Evolutionary conservation across 2,113 vertebrate species (phyloP).

Genomic region (Rynchops niger): DNA sequence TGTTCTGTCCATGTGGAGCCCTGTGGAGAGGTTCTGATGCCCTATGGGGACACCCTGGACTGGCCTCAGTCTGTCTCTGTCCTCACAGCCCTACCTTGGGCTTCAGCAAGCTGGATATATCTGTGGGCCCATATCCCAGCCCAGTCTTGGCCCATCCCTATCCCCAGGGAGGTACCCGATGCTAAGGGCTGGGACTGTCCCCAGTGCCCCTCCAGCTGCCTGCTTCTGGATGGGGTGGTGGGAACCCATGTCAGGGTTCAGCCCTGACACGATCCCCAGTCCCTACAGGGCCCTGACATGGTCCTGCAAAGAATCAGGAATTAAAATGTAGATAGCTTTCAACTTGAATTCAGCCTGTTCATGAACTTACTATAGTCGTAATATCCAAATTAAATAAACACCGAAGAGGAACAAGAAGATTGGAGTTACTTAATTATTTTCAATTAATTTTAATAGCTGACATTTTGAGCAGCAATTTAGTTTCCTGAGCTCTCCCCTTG

Average conservation of each 20-base stretch:
- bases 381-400: slow-evolving; percentile 32
- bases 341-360: background rate
- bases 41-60: no score
- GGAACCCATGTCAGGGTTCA: background rate
- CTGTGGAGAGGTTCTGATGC: accelerated
- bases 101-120: accelerated
- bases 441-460: slow-evolving; percentile 56
- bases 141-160: accelerated
- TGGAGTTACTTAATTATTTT: slow-evolving; percentile 24
- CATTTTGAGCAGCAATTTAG: slow-evolving; percentile 1
- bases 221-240: accelerated
- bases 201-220: accelerated
- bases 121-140: accelerated
- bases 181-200: background rate
- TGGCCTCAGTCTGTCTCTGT: background rate
- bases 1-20: background rate
- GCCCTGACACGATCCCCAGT: accelerated
- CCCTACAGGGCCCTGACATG: accelerated
- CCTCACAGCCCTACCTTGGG: background rate
- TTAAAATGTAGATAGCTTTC: background rate
- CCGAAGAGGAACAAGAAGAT: background rate
- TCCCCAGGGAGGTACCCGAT: accelerated
- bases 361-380: background rate
- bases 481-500: background rate
- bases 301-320: background rate